These are phyloP conservation scores for Drosophila pandora DNA, from an alignment of 1,140 invertebrate genomes.

Conservation along the genomic window DNA sequence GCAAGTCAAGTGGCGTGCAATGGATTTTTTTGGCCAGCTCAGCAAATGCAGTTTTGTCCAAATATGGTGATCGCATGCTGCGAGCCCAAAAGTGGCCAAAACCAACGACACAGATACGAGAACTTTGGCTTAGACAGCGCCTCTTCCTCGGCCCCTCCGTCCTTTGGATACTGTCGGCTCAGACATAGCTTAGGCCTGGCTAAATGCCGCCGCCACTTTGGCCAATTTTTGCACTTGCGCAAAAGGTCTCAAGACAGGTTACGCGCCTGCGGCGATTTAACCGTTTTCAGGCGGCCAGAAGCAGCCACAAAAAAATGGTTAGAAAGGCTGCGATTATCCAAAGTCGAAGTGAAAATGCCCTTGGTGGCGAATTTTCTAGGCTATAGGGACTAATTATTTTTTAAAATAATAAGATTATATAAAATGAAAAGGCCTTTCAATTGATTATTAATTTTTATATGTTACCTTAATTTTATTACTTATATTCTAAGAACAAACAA, in stretches of 20 bases:
- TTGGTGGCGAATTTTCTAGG: conserved; percentile 1
- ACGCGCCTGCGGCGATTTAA: conserved; percentile 80
- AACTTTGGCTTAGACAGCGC: conserved; percentile 48
- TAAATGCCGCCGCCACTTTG: conserved; percentile 66
- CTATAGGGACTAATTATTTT: neutral
- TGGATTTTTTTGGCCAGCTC: conserved; percentile 62
- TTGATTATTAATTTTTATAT: too few relatives aligned
- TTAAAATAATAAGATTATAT: too few relatives aligned
- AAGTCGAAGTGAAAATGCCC: conserved; percentile 26
- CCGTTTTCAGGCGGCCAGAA: conserved; percentile 64
- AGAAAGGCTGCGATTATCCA: conserved; percentile 22
- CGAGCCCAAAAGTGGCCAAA: conserved; percentile 63
- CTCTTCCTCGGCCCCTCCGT: neutral
- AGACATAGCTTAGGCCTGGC: conserved; percentile 34
- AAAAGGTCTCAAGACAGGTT: conserved; percentile 81
- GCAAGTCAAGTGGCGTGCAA: conserved; percentile 80
- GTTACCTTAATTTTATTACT: too few relatives aligned
- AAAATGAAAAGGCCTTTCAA: too few relatives aligned
- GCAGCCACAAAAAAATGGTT: conserved; percentile 26
- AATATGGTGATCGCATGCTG: conserved; percentile 80
- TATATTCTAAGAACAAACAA: neutral
- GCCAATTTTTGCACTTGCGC: conserved; percentile 81
- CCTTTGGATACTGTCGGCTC: conserved; percentile 12
- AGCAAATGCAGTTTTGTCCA: conserved; percentile 77
- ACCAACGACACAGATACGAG: conserved; percentile 66